Evolutionary conservation across 2,888 invertebrate species (phyloP).

Genomic region (Leptinotarsa juncta): DNA sequence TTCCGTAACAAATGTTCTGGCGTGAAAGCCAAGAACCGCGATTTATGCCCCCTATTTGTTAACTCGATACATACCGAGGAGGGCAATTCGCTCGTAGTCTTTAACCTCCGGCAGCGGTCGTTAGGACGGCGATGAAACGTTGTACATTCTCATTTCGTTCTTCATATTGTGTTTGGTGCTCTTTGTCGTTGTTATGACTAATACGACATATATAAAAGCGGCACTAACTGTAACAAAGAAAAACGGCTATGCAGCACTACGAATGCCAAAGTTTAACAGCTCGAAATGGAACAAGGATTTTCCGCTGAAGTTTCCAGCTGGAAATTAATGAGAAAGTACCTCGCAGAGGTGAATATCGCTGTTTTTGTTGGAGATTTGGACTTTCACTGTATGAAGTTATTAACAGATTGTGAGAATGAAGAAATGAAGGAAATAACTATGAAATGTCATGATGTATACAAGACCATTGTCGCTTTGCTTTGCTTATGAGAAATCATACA

Average conservation of each 20-base stretch:
- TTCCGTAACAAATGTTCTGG: not conserved
- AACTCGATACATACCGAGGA: constrained; percentile 13
- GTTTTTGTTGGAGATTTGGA: no score
- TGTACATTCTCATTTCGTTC: constrained; percentile 26
- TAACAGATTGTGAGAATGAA: no score
- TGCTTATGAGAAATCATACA: no score
- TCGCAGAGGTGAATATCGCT: no score
- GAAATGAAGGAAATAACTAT: no score
- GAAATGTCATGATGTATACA: no score
- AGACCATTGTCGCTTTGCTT: no score
- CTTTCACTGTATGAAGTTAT: no score
- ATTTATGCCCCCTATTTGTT: constrained; percentile 20
- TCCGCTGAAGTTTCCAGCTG: not conserved
- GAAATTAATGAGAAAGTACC: not conserved
- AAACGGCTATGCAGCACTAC: constrained; percentile 13
- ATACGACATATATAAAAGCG: constrained; percentile 21
- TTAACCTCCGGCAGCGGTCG: constrained; percentile 19
- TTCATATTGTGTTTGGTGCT: constrained; percentile 15
- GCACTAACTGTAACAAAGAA: constrained; percentile 26
- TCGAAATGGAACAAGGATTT: not conserved
- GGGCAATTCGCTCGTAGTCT: constrained; percentile 8
- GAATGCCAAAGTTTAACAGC: not conserved
- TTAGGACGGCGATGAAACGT: constrained; percentile 23
- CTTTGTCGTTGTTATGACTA: constrained; percentile 26
- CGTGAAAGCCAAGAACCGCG: constrained; percentile 7